Evolutionary conservation across 1,140 invertebrate genomes (phyloP), one percentile per base, ranked within the genome.

Genomic region (Nasonia giraulti): DNA sequence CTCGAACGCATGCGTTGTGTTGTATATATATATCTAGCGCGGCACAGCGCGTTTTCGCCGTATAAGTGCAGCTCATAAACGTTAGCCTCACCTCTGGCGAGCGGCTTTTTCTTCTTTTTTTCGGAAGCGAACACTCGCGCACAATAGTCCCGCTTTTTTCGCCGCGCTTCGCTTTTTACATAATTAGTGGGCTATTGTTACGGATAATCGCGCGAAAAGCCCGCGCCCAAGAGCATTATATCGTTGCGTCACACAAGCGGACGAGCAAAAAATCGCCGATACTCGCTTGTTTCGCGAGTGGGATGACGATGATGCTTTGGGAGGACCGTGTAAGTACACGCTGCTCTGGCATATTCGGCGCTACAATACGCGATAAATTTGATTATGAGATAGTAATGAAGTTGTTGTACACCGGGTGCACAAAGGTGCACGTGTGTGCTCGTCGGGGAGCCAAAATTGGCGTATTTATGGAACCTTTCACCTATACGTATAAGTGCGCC

Each of bases 171-270:
- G 66, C 8, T 44, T 68, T 76, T 55, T 77, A 68, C 62, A 37
- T 85, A 85, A 85, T 85, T 85, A 81, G 62, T 66, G 73, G 37
- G 50, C 71, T 27, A 85, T 85, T 85, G 73, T 77, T 82, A 62
- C 6, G 23, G 12, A 76, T 76, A 80, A 80, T 75, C 44, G 76
- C 69, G 27, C 66, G 40, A 73, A 74, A 78, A 44, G 40, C 31
- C 7, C 23, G 12, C 47, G 7, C 47, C 27, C n/a, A 2, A 76
- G 31, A 14, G 37, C 7, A 62, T 62, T 82, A 40, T 37, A 8
- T 2, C 3, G 7, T 84, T 84, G 33, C 69, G 37, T 84, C 83
- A 84, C 11, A 37, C 33, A 27, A 27, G 69, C 6, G 17, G 44
- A 3, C 23, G 47, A 33, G 27, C 6, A 20, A 78, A 83, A 83